Evolutionary conservation across 2,113 vertebrate genomes (phyloP), one percentile per base, ranked within the genome.

Genomic region (Mus pahari): DNA sequence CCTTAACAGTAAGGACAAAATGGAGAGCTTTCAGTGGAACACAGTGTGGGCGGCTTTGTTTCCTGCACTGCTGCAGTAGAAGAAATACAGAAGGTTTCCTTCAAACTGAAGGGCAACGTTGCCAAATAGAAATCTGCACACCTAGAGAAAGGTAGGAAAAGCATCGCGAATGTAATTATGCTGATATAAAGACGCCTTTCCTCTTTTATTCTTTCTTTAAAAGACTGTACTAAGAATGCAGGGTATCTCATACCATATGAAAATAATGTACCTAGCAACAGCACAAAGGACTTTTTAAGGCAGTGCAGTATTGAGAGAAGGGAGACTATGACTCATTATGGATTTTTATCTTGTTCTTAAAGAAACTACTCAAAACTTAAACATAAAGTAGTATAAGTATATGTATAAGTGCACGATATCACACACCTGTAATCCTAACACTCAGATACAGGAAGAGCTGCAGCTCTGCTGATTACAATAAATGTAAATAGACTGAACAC

Each of bases 1-100:
- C 62, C 81, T 89, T 36, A 89, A 74, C 89, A 86, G 84, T 19
- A 74, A 70, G 14, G 36, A 92, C 33, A 91, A 94, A 96, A 82
- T 31, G 62, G 82, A 77, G 39, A 86, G 33, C 78, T 81, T 81
- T 89, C 33, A 45, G 10, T 42, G 53, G 62, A 78, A 91, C 2
- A 73, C 81, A 81, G 36, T 10, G 22, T 86, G 33, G 42, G 4
- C 24, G 1, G 22, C 39, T 95, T 78, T 92, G 53, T 88, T 60
- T 91, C 7, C 26, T 48, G 66, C 28, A 77, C 17, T 83, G 20
- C 62, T 82, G 9, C 16, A 74, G 6, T 19, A 62, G 11, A 89
- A 91, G 55, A 81, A 88, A 84, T 22, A 58, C 10, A 58, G 77
- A 83, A 58, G 7, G 19, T 62, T 48, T 86, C 53, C 20, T 91